A percentile compares a stretch with the other conserved stretches of the same genome.
These are phyloP conservation scores for Phrynocephalus versicolor DNA, from an alignment of 2,113 vertebrate genomes.

Conservation along the genomic window DNA sequence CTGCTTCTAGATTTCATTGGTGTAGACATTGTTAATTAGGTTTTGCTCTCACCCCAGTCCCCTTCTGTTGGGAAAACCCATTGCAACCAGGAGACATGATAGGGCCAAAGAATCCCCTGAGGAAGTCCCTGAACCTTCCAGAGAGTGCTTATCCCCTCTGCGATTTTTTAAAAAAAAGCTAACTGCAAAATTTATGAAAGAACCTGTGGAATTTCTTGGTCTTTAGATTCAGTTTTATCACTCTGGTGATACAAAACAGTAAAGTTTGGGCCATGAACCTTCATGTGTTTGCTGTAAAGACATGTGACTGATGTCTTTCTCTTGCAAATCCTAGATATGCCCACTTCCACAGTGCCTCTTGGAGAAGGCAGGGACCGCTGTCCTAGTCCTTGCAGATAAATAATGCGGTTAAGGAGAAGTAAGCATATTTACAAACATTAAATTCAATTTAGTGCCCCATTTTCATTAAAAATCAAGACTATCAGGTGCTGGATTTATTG, in stretches of 20 bases:
- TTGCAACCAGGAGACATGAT: too few species aligned
- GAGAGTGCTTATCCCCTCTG: neutral
- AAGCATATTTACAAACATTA: constrained; percentile 55
- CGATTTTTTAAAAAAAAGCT: constrained; percentile 33
- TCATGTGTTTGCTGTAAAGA: constrained; percentile 21
- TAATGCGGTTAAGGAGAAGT: constrained; percentile 43
- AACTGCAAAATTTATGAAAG: constrained; percentile 24
- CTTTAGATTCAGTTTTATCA: constrained; percentile 1
- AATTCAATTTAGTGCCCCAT: constrained; percentile 23
- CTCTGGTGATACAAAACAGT: neutral
- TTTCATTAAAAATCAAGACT: constrained; percentile 36
- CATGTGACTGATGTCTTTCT: constrained; percentile 30
- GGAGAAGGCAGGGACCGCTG: constrained; percentile 36
- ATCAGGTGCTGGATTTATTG: rapidly evolving
- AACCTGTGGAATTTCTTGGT: constrained; percentile 1
- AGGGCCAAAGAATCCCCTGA: too few species aligned
- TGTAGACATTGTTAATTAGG: too few species aligned
- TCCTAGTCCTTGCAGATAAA: constrained; percentile 44
- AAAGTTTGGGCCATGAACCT: constrained; percentile 42
- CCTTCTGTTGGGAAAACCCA: too few species aligned
- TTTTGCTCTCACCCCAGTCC: too few species aligned
- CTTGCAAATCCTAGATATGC: constrained; percentile 1
- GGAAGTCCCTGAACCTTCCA: too few species aligned
- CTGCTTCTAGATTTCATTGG: too few species aligned
- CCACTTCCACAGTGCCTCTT: constrained; percentile 33